Conservation (phyloP, 2,797 vertebrate genomes). For the Aldrovandia affinis region DNA sequence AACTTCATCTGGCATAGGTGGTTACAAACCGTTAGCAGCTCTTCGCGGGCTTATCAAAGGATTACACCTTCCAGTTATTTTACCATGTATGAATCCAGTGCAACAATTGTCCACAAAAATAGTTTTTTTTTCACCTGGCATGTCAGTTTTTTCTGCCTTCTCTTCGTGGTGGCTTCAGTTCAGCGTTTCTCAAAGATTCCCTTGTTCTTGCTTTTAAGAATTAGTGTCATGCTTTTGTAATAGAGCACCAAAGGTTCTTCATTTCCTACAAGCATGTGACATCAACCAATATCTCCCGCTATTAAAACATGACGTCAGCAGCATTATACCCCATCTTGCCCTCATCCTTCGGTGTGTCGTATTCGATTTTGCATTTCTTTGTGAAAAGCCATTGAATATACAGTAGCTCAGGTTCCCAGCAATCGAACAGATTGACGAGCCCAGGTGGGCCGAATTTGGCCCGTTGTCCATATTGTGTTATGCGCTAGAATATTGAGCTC, state of each 20-base stretch:
- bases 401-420: too few relatives aligned
- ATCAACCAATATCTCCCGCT: neutral
- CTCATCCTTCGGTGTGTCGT: too few relatives aligned
- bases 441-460: too few relatives aligned
- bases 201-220: neutral
- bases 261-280: slow-evolving; percentile 13
- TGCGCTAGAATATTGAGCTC: neutral
- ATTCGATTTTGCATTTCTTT: too few relatives aligned
- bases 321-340: neutral
- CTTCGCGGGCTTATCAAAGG: neutral
- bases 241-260: neutral
- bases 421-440: too few relatives aligned
- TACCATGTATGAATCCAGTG: neutral
- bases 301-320: neutral
- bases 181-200: neutral
- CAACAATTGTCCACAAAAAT: too few relatives aligned
- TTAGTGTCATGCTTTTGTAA: slow-evolving; percentile 7
- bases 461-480: too few relatives aligned
- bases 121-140: too few relatives aligned
- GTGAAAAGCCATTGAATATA: too few relatives aligned
- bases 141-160: neutral
- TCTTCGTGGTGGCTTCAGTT: neutral
- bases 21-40: too few relatives aligned
- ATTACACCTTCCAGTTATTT: neutral
- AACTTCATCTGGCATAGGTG: too few relatives aligned